Evolutionary conservation across 2,113 vertebrate genomes (phyloP), one percentile per base, ranked within the genome.

Genomic region (Leptosomus discolor): DNA sequence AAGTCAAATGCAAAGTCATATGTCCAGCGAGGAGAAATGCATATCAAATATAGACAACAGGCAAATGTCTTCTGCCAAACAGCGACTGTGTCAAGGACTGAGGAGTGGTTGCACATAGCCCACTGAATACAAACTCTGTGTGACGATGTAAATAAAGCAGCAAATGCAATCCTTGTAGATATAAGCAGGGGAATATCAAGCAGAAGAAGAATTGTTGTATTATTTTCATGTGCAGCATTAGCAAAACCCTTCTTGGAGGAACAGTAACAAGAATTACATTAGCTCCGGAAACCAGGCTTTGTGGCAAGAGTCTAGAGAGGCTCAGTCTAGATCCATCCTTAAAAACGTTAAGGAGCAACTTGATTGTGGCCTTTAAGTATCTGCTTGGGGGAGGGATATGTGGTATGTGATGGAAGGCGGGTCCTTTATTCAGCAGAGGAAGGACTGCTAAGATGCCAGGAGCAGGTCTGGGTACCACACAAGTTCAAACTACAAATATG

Each of bases 1-100:
- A 79, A 88, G 81, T 82, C 88, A 94, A 96, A 95, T 63, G 88
- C 92, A 46, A 92, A 96, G 90, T 97, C 92, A 70, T 90, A 84
- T 67, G 88, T 73, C 51, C 75, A 51, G 63, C 3, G 6, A 83
- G 79, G 61, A 88, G 73, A 69, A 83, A 70, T 0, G 1, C 63
- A 65, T 2, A 0, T 88, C 70, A 79, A 76, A 70, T 50, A 75
- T 36, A 92, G 92, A 92, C 93, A 92, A 84, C 67, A 79, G 85
- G 67, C 74, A 95, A 90, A 90, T 29, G 45, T 77, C 63, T 93
- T 85, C 85, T 88, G 75, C 75, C 54, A 37, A 80, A 32, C n/a
- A 74, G 75, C 1, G 0, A 24, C 32, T 8, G 50, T 90, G 88
- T 76, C 68, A 57, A 80, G 63, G 64, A 88, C 92, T 83, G 45